Evolutionary conservation across 2,113 vertebrate genomes (phyloP).

Genomic region (Panurus biarmicus): DNA sequence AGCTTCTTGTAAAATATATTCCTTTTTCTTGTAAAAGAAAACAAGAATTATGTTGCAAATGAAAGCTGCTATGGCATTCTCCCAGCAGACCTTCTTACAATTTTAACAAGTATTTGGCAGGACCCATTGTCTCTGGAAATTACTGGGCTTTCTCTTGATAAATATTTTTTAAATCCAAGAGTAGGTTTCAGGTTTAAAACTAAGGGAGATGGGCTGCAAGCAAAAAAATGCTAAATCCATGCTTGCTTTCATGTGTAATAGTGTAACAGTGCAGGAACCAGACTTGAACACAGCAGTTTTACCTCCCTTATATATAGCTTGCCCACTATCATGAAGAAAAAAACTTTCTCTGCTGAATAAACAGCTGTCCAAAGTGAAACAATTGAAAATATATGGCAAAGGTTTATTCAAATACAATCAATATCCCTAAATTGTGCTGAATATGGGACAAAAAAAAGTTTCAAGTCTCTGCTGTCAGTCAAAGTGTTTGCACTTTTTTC

Average conservation of each 20-base stretch:
- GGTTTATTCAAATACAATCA: not conserved
- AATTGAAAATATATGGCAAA: not conserved
- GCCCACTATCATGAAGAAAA: not conserved
- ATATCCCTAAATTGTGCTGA: not conserved
- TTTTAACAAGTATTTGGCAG: not conserved
- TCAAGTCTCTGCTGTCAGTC: not conserved
- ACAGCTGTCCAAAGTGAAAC: not conserved
- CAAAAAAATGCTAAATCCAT: not conserved
- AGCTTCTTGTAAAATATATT: not conserved
- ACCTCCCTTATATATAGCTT: not conserved
- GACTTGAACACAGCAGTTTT: not conserved
- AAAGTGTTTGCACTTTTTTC: not conserved
- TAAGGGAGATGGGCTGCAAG: not conserved
- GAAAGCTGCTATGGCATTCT: not conserved
- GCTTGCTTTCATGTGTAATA: not conserved
- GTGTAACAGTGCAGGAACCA: not conserved
- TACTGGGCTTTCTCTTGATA: not conserved
- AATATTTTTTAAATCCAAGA: not conserved
- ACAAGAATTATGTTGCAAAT: not conserved
- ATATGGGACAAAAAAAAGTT: not conserved
- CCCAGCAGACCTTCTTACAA: not conserved
- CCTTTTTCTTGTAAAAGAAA: not conserved
- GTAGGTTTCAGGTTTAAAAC: not conserved
- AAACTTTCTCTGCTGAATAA: not conserved
- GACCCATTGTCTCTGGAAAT: not conserved